Evolutionary conservation across 2,888 invertebrate species (phyloP), one percentile per base, ranked within the genome.

Genomic region (Parochlus steinenii): DNA sequence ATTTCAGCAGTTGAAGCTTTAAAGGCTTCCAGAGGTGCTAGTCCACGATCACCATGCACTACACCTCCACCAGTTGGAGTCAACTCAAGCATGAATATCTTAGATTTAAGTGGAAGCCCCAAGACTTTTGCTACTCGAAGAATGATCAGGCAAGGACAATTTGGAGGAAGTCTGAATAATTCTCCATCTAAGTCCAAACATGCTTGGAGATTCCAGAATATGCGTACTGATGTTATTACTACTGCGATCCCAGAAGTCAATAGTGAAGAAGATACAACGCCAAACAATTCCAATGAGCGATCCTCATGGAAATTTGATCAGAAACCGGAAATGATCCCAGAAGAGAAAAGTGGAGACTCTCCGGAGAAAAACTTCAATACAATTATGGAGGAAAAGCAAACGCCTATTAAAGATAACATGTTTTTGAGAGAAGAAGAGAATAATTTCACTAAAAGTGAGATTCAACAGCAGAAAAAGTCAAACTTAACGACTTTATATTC

Each of bases 191-290:
- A 47, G 17, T 38, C 14, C 14, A 18, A 38, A 34, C 24, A 42
- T 1, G 71, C 69, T 40, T 78, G 78, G 77, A 62, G 76, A 42
- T 76, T 78, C 47, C 67, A 74, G 23, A 75, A 72, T 44, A 78
- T 76, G 2, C 64, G 83, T 46, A 81, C 79, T 15, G 82, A 86
- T 48, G 81, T 86, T 34, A 69, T 87, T 49, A 82, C 85, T 26
- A 78, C 80, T 29, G 82, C 85, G 38, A 87, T 87, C 54, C 75
- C 75, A 25, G 86, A 87, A 63, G 86, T 77, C 45, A 65, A 69
- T 47, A 74, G 78, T 48, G 81, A 81, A 49, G 76, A 75, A 49
- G 83, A 83, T 49, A 79, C 81, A 45, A 72, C 65, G 46, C 68
- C 69, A 2, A 69, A 67, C 42, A 69, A 68, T 46, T 69, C 26